Evolutionary conservation across 2,797 vertebrate genomes (phyloP), one percentile per base, ranked within the genome.

Genomic region (Gymnocypris eckloni): DNA sequence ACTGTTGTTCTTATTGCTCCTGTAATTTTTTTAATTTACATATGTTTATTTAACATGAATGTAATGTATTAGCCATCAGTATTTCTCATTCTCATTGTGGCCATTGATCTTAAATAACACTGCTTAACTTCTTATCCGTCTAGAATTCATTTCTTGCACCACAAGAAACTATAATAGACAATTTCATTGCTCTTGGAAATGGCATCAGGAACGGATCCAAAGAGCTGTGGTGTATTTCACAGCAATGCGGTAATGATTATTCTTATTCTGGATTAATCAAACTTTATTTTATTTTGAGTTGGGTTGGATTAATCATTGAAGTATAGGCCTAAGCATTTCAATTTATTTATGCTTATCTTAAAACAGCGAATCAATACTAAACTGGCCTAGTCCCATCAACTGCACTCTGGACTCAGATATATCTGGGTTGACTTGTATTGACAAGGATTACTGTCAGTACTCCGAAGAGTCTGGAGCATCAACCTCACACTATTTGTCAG

Each of bases 101-200:
- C 37, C 10, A 66, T 10, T 48, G 48, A 20, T 79, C 45, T 5
- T 16, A 28, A 50, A 85, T 22, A 66, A 64, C 18, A 85, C 37
- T 20, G n/a, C 13, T 59, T 12, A 59, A 20, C 8, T 45, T 66
- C 64, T 12, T 61, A 50, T 72, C 45, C 18, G 9, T 88, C 20
- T 67, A 95, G 94, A 91, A 88, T 86, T 92, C 87, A 91, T 96
- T 79, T 88, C 91, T 61, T 96, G 95, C 78, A 88, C 87, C 3
- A 92, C 93, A 0, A 88, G 71, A 1, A 96, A 95, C 91, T 95
- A 95, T 66, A 91, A 81, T 12, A 94, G 95, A 33, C 83, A 87
- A 2, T 95, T 95, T 86, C 87, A 90, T 86, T 95, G 95, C 88
- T 81, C 70, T 61, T 96, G 95, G 95, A 93, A 61, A 28, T 90